These are phyloP conservation scores for Lamprologus ornatipinnis DNA, from an alignment of 2,113 vertebrate species.

Conservation along the genomic window DNA sequence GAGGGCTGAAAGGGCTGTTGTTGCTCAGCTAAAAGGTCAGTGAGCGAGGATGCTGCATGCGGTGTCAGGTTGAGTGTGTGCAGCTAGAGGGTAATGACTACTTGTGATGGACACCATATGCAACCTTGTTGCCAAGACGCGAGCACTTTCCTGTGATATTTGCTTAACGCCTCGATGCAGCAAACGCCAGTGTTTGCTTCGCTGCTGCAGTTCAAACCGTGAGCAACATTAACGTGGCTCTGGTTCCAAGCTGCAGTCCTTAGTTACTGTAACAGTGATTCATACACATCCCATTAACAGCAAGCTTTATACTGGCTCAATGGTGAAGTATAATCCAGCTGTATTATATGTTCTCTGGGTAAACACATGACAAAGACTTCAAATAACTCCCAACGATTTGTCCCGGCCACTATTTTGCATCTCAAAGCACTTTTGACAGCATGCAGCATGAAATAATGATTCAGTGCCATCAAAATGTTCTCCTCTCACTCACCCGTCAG, in stretches of 20 bases:
- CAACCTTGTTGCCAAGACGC: background rate
- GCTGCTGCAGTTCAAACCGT: background rate
- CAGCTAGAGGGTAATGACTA: constrained; percentile 16
- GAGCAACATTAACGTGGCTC: background rate
- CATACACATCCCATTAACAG: background rate
- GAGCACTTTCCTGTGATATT: background rate
- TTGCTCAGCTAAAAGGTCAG: constrained; percentile 46
- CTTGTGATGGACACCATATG: constrained; percentile 50
- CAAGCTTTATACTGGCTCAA: background rate
- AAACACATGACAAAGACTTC: background rate
- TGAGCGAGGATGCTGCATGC: constrained; percentile 6
- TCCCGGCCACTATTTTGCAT: background rate
- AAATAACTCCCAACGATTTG: background rate
- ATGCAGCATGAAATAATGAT: background rate
- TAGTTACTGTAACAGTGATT: background rate
- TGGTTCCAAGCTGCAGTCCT: background rate
- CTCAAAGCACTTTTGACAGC: background rate
- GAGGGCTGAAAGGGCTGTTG: background rate
- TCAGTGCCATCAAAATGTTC: background rate
- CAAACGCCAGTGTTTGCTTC: background rate
- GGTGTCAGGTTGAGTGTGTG: constrained; percentile 9
- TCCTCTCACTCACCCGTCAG: background rate
- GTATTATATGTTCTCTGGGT: background rate
- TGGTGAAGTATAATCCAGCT: background rate
- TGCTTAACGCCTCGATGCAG: background rate